Base-by-base conservation (phyloP, 2,888 invertebrate species). In the Xiphydria camelus region DNA sequence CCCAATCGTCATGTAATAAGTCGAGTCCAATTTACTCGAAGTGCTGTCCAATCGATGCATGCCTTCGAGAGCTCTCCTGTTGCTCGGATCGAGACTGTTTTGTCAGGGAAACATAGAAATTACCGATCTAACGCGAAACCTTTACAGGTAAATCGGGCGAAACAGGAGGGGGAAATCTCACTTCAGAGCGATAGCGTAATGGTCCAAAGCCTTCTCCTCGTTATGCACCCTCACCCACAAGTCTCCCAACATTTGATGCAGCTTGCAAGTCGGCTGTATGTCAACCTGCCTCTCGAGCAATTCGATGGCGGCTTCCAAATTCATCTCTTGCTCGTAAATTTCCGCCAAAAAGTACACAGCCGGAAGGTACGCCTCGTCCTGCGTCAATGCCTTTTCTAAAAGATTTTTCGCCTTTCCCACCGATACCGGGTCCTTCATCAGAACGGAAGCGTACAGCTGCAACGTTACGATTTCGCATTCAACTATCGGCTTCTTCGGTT, bases 281-380 rank as follows among this genome's bases (percentile, higher is more conserved):
- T 80, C 80, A 1, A 86, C 81, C 62, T 87, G 86, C 55, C 84
- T 84, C 55, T 83, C 80, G 10, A 91, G 71, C 61, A 91, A 67
- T 26, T 83, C 80, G 18, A 87, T 83, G 0, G 88, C 89, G 47
- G 84, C 82, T 51, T 85, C 83, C 46, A 82, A 78, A 23, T 83
- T 80, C 54, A 83, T 82, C 58, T 86, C 85, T 57, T 82, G 81
- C 57, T 85, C 84, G 34, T 85, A 81, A 47, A 89, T 82, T 61
- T 88, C 86, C 3, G 85, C 86, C 62, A 91, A 76, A 23, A 87
- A 78, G 53, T 84, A 85, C 1, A 90, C 84, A 1, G 89, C 89
- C 1, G 88, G 86, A 15, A 86, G 76, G 70, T 87, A 85, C n/a
- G 78, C 79, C 41, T 85, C 84, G 65, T 91, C 89, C 51, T 85